phyloP scores from a whole-genome alignment of 2,797 vertebrate genomes.

The Chelon auratus region DNA sequence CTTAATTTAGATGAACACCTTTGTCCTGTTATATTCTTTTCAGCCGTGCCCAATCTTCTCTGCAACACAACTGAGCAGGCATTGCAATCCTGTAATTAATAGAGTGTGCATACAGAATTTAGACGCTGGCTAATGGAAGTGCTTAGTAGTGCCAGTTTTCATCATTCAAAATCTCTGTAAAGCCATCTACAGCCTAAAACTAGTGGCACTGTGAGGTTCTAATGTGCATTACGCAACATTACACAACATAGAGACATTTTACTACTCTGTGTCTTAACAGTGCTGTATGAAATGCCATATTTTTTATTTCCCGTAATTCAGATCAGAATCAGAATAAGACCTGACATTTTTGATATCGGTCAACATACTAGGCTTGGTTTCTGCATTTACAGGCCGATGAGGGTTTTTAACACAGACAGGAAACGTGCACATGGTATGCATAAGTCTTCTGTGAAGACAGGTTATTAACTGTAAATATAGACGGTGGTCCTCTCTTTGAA shows the following conservation, averaged over 20 bases:
- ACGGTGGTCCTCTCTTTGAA: too few relatives aligned
- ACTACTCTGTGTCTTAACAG: too few relatives aligned
- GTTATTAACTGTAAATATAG: too few relatives aligned
- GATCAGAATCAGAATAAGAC: too few relatives aligned
- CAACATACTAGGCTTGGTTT: too few relatives aligned
- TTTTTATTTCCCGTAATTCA: too few relatives aligned
- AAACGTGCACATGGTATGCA: too few relatives aligned
- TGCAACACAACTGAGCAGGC: constrained; percentile 44
- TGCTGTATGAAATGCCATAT: too few relatives aligned
- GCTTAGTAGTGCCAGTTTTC: constrained; percentile 53
- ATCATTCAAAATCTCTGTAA: constrained; percentile 40
- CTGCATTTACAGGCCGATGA: too few relatives aligned
- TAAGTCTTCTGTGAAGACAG: too few relatives aligned
- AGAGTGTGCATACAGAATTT: constrained; percentile 52
- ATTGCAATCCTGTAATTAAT: constrained; percentile 60
- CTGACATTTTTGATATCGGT: too few relatives aligned
- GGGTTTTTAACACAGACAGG: too few relatives aligned
- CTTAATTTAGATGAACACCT: constrained; percentile 30
- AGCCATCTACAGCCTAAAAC: constrained; percentile 33
- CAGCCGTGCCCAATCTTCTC: constrained; percentile 43
- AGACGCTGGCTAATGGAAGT: constrained; percentile 57
- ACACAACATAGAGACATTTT: neutral
- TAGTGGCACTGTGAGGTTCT: constrained; percentile 19
- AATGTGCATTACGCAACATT: constrained; percentile 33
- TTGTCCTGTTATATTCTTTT: constrained; percentile 36